phyloP scores from a whole-genome alignment of 2,113 vertebrate species.

The Protomyctophum bolini region DNA sequence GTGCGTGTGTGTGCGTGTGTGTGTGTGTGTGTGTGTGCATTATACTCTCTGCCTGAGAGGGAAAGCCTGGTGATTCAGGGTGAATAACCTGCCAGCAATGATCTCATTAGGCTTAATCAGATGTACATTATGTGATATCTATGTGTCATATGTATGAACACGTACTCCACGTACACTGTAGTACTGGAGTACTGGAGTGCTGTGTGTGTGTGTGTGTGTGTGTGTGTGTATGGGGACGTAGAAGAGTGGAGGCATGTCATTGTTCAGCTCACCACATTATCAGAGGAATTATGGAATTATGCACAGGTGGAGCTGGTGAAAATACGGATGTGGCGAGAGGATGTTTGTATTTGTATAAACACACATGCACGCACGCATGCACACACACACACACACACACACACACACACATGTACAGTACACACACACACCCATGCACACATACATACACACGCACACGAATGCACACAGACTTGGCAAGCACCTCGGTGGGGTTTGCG shows the following conservation, averaged over 20 bases:
- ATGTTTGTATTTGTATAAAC: slow-evolving; percentile 51
- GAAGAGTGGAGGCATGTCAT: slow-evolving; percentile 45
- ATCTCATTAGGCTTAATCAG: slow-evolving; percentile 71
- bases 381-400: slow-evolving; percentile 20
- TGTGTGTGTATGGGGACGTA: slow-evolving; percentile 40
- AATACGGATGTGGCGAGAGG: slow-evolving; percentile 59
- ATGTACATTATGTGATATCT: slow-evolving; percentile 42
- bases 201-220: too few species aligned
- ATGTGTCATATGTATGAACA: slow-evolving; percentile 68
- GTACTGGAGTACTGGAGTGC: slow-evolving; percentile 17
- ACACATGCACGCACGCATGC: slow-evolving; percentile 20
- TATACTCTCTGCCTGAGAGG: slow-evolving; percentile 46
- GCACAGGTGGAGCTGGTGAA: slow-evolving; percentile 56
- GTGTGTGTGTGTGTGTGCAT: background rate
- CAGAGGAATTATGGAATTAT: slow-evolving; percentile 66
- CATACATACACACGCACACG: slow-evolving; percentile 14
- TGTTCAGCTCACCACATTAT: slow-evolving; percentile 66
- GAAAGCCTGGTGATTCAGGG: slow-evolving; percentile 50
- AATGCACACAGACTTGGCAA: slow-evolving; percentile 24
- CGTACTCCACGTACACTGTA: slow-evolving; percentile 34
- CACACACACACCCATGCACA: slow-evolving; percentile 20
- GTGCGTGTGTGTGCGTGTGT: background rate
- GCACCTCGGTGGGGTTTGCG: slow-evolving; percentile 32
- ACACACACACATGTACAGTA: background rate
- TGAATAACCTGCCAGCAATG: slow-evolving; percentile 65